Percentiles rank a stretch among this genome's conserved stretches.
Conservation (phyloP, 2,797 vertebrate species). For the Threskiornis aethiopicus region DNA sequence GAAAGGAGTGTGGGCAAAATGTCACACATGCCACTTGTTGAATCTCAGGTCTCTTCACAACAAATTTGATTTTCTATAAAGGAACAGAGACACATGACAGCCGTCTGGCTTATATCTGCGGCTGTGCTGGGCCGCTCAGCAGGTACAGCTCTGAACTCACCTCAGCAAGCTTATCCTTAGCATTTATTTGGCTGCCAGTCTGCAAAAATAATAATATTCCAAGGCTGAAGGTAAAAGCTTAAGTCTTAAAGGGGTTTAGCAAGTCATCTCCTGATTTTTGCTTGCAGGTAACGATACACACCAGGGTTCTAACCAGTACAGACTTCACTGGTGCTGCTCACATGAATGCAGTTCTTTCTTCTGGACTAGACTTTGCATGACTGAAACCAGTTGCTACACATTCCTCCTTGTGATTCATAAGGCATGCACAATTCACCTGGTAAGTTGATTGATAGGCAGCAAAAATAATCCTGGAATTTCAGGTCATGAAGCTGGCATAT, state of each 20-base stretch:
- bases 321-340: not conserved
- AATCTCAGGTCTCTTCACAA: not conserved
- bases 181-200: not conserved
- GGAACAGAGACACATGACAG: slow-evolving; percentile 18
- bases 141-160: not conserved
- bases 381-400: not conserved
- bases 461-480: not conserved
- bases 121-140: not conserved
- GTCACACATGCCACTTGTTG: not conserved
- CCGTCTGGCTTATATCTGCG: not conserved
- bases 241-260: not conserved
- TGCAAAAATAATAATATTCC: not conserved
- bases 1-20: not conserved
- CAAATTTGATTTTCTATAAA: not conserved
- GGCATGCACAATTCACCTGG: not conserved
- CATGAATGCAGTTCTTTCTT: not conserved
- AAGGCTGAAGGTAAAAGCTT: not conserved
- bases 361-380: not conserved
- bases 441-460: not conserved
- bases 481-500: not conserved
- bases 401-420: not conserved
- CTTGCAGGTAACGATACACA: too few relatives aligned
- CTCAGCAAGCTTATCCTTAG: not conserved
- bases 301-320: not conserved
- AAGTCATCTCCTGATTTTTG: not conserved